Percentiles rank a stretch among this genome's conserved stretches.
These are phyloP conservation scores for Columba janthina DNA, from an alignment of 2,113 vertebrate genomes.

Conservation along the genomic window DNA sequence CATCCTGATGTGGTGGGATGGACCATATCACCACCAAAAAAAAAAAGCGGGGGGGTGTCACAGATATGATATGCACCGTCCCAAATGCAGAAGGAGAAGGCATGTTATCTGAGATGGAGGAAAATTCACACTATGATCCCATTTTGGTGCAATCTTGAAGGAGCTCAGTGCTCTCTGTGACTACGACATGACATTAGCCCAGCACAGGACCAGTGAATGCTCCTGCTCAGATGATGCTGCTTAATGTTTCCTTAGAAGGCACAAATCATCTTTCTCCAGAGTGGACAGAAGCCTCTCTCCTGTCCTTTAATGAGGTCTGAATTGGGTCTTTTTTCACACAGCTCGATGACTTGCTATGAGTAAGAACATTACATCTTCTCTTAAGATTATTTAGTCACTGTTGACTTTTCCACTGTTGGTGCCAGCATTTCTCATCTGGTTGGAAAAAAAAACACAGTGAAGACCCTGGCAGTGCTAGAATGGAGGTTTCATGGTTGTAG, in stretches of 20 bases:
- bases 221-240: neutral
- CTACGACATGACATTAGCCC: accelerated
- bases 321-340: neutral
- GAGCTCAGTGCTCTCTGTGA: accelerated
- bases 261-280: neutral
- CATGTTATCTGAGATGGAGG: neutral
- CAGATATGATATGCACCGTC: neutral
- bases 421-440: conserved; percentile 49
- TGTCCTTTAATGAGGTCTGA: neutral
- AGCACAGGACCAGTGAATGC: accelerated
- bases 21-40: neutral
- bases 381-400: conserved; percentile 41
- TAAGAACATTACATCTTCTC: conserved; percentile 59
- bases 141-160: accelerated
- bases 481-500: neutral
- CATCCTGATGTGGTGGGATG: neutral
- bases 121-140: too few relatives aligned
- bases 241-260: neutral
- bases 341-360: neutral
- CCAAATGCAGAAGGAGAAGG: neutral
- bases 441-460: neutral
- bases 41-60: neutral
- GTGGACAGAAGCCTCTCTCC: neutral
- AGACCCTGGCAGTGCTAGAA: conserved; percentile 23
- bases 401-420: conserved; percentile 50